Conservation (phyloP, 2,888 invertebrate genomes). For the Chouioia cunea region DNA sequence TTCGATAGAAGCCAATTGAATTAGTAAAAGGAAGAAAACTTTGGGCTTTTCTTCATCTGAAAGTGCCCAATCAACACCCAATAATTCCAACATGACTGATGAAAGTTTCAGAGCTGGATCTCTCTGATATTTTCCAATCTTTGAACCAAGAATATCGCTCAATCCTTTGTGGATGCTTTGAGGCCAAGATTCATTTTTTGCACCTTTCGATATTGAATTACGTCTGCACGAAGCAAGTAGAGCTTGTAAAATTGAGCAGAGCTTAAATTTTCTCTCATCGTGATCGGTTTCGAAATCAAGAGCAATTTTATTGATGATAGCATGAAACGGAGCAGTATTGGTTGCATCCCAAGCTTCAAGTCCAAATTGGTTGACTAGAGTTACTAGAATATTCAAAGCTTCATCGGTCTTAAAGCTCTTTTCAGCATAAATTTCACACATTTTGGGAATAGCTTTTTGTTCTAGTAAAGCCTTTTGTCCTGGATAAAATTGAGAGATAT, state of each 20-base stretch:
- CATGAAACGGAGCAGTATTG: constrained; percentile 84
- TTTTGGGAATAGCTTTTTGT: constrained; percentile 82
- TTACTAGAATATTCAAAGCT: constrained; percentile 84
- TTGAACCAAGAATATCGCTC: constrained; percentile 86
- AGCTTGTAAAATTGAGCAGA: constrained; percentile 84
- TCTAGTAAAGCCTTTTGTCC: constrained; percentile 85
- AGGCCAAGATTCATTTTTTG: constrained; percentile 84
- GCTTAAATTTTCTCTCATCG: constrained; percentile 89
- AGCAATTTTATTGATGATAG: constrained; percentile 84
- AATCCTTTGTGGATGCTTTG: constrained; percentile 85
- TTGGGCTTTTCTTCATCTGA: constrained; percentile 84
- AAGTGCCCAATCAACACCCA: constrained; percentile 89
- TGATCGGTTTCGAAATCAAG: constrained; percentile 91
- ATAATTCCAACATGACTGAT: constrained; percentile 82
- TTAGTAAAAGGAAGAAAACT: constrained; percentile 83
- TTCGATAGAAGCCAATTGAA: constrained; percentile 92
- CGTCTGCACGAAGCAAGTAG: constrained; percentile 81
- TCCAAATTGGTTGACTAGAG: constrained; percentile 80
- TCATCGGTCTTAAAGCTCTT: constrained; percentile 92
- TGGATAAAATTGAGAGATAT: constrained; percentile 82
- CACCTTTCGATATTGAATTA: constrained; percentile 74
- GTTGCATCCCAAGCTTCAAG: constrained; percentile 80
- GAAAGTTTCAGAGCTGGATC: constrained; percentile 90
- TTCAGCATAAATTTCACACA: constrained; percentile 88
- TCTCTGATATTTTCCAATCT: constrained; percentile 88